Conservation (phyloP, 2,797 vertebrate species). For the Columba guinea region DNA sequence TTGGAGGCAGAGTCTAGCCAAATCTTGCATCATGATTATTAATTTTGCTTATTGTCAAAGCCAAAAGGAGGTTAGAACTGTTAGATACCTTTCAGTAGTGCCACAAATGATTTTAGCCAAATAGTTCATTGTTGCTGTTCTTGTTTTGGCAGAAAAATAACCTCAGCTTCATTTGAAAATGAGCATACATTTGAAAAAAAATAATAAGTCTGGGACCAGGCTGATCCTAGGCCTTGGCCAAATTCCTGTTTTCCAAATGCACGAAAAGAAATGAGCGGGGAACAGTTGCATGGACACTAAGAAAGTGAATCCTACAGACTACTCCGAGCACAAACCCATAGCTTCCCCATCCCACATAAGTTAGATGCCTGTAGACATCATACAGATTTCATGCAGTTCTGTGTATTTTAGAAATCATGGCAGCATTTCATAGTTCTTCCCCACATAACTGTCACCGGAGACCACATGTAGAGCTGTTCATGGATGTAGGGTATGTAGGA, state of each 20-base stretch:
- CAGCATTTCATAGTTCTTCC: not conserved
- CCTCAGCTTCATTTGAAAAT: not conserved
- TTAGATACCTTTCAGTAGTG: not conserved
- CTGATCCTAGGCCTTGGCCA: not conserved
- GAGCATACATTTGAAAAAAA: not conserved
- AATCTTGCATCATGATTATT: not conserved
- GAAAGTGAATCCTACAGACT: not conserved
- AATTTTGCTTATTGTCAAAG: slow-evolving; percentile 16
- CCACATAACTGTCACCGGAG: not conserved
- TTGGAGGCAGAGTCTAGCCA: not conserved
- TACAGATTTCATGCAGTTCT: not conserved
- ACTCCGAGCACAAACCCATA: not conserved
- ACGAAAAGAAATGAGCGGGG: not conserved
- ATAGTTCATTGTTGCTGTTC: not conserved
- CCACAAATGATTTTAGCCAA: not conserved
- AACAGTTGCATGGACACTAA: not conserved
- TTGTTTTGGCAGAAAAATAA: not conserved
- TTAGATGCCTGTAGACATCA: not conserved
- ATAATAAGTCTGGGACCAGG: not conserved
- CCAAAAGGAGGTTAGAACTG: not conserved
- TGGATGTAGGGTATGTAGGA: not conserved
- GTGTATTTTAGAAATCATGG: not conserved
- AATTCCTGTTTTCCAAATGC: not conserved
- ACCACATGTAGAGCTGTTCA: not conserved
- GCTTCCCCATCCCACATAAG: not conserved